Evolutionary conservation across 2,797 vertebrate species (phyloP).

Genomic region (Hoplostethus mediterraneus): DNA sequence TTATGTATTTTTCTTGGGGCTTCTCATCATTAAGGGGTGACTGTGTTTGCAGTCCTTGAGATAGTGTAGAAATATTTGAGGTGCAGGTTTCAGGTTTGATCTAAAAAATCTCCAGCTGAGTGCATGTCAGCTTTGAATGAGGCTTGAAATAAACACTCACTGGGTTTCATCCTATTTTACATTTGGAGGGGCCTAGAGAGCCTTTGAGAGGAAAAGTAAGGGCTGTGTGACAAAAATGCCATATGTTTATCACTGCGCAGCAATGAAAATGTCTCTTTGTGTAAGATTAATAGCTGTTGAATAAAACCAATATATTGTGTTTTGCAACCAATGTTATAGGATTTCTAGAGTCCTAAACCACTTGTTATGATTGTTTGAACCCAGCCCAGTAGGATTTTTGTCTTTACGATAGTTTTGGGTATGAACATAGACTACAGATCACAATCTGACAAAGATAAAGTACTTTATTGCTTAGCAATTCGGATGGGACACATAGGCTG

Average conservation of each 20-base stretch:
- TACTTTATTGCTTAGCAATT: too few species aligned
- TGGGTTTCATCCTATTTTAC: not conserved
- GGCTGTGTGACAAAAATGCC: too few species aligned
- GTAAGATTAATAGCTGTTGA: not conserved
- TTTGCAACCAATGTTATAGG: too few species aligned
- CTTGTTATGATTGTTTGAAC: too few species aligned
- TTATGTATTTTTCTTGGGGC: not conserved
- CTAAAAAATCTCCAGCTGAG: not conserved
- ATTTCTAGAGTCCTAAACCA: too few species aligned
- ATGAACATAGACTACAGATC: too few species aligned
- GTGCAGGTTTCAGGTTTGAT: not conserved
- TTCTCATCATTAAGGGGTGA: not conserved
- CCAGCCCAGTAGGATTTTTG: too few species aligned
- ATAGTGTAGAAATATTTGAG: not conserved
- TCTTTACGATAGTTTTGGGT: too few species aligned
- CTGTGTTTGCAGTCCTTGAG: slow-evolving; percentile 20
- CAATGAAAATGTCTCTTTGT: not conserved
- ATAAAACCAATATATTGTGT: not conserved
- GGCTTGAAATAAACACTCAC: not conserved
- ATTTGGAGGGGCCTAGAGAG: not conserved
- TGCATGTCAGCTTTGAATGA: not conserved
- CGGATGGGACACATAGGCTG: too few species aligned
- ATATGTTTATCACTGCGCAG: not conserved
- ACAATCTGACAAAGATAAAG: too few species aligned
- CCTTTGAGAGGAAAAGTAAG: not conserved